A percentile compares a stretch with the other conserved stretches of the same genome.
phyloP scores from a whole-genome alignment of 2,113 vertebrate species.

The Gallinago paraguaiae region DNA sequence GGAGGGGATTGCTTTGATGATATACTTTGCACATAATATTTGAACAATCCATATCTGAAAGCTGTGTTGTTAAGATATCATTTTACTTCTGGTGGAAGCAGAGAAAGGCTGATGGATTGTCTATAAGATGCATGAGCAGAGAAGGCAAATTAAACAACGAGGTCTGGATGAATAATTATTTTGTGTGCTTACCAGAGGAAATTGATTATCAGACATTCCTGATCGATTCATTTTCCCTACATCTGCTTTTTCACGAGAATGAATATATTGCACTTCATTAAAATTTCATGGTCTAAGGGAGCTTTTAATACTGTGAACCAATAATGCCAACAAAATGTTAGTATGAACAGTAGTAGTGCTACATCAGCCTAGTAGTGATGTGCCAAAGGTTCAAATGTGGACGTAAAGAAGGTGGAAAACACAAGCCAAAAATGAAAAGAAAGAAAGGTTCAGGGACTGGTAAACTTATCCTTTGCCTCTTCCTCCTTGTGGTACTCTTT shows the following conservation, averaged over 20 bases:
- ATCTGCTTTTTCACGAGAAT: conserved; percentile 9
- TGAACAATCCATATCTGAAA: background rate
- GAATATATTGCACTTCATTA: conserved; percentile 40
- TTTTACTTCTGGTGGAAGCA: conserved; percentile 17
- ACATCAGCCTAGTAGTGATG: background rate
- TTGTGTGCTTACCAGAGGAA: conserved; percentile 6
- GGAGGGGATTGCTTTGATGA: conserved; percentile 7
- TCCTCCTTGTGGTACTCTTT: background rate
- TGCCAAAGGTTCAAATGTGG: background rate
- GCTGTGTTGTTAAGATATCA: background rate
- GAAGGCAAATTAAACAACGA: background rate
- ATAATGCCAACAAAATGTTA: background rate
- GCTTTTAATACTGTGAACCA: background rate
- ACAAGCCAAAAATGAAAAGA: background rate
- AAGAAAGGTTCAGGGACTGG: background rate
- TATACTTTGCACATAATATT: conserved; percentile 6
- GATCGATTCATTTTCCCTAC: conserved; percentile 47
- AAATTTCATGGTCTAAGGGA: conserved; percentile 35
- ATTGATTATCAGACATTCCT: conserved; percentile 32
- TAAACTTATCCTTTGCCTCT: background rate
- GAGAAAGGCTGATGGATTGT: background rate
- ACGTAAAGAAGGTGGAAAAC: background rate
- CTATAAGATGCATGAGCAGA: background rate
- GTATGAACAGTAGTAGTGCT: background rate
- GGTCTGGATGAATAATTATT: conserved; percentile 33